phyloP scores from a whole-genome alignment of 2,797 vertebrate species.

The Trematomus bernacchii region DNA sequence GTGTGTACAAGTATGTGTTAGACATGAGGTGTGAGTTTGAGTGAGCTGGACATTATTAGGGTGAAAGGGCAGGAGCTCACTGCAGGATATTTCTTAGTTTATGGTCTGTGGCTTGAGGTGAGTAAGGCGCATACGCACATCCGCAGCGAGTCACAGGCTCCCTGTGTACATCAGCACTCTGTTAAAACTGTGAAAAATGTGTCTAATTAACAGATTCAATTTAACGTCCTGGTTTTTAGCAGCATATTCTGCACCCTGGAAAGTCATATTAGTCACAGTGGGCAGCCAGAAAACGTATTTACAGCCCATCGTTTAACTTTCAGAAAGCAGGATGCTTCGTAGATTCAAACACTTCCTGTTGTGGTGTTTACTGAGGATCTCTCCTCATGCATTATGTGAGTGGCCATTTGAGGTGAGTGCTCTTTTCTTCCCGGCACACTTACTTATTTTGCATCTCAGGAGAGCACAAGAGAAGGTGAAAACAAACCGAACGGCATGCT shows the following conservation, averaged over 20 bases:
- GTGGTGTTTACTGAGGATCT: constrained; percentile 62
- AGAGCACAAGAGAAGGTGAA: constrained; percentile 56
- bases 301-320: constrained; percentile 61
- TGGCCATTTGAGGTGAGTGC: constrained; percentile 68
- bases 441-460: constrained; percentile 65
- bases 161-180: constrained; percentile 41
- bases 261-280: constrained; percentile 50
- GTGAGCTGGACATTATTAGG: constrained; percentile 62
- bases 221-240: constrained; percentile 18
- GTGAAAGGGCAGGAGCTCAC: constrained; percentile 61
- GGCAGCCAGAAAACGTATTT: constrained; percentile 39
- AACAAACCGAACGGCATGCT: constrained; percentile 49
- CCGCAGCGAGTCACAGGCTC: constrained; percentile 51
- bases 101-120: constrained; percentile 51
- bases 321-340: constrained; percentile 71
- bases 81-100: constrained; percentile 50
- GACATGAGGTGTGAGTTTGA: constrained; percentile 33
- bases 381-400: constrained; percentile 69
- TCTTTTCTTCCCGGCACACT: constrained; percentile 71
- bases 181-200: constrained; percentile 50
- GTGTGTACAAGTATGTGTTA: constrained; percentile 9
- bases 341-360: constrained; percentile 72
- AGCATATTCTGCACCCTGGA: constrained; percentile 12
- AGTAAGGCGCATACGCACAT: constrained; percentile 67
- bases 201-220: constrained; percentile 48